Base-by-base conservation (phyloP, 1,140 invertebrate species). In the Drosophila parabipectinata region DNA sequence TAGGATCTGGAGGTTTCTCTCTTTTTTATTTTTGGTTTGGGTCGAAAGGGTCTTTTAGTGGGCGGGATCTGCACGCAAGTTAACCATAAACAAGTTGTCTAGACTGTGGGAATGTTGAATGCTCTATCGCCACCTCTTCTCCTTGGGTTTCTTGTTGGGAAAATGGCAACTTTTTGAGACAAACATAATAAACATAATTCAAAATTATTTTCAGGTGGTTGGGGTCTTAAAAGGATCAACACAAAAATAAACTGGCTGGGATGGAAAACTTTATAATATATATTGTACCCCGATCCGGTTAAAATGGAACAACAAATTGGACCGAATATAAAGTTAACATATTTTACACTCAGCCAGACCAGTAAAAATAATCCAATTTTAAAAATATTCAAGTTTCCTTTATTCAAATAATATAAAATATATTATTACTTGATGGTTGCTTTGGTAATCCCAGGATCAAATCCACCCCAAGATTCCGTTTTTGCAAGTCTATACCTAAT, bases 11-110 rank as follows among this genome's bases (percentile, higher is more conserved):
- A 4, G 10, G 34, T 37, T 37, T n/a, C 10, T 37, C 10, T 37
- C 10, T 37, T 10, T 37, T n/a, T 10, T 12, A 12, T 37, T 44
- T 44, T 9, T 24, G 24, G 37, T 61, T 58, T 61, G 58, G 24
- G 15, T 15, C 26, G 14, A 18, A 41, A 39, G 60, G 68, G 57
- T 56, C 61, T 61, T 61, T 45, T 37, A 39, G 72, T 50, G 77
- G 75, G 50, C 54, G 81, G 68, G 66, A 79, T 67, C 55, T 76
- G 80, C 79, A 83, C 80, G 79, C 79, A 83, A 83, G 76, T 84
- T 79, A 85, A 77, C 79, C 81, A 87, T 85, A 85, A 85, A 85
- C 82, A 85, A 77, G 81, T 68, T 85, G 72, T 84, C 68, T 77
- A 80, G 80, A 85, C 79, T 53, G 64, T 59, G 68, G 72, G 64